Conservation (phyloP, 2,888 invertebrate genomes). For the Proisotoma minuta region DNA sequence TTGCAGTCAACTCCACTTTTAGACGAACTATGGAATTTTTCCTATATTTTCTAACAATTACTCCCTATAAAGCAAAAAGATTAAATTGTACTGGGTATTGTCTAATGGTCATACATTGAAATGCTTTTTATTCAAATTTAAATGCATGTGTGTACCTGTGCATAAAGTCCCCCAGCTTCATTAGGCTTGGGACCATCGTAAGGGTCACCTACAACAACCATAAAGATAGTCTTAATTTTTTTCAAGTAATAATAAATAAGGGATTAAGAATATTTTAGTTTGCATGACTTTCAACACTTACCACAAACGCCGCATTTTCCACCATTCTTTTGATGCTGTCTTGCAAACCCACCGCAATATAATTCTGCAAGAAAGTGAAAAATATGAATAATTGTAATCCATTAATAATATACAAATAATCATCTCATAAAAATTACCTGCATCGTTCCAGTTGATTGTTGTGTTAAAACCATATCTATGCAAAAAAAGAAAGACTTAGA, state of each 20-base stretch:
- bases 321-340: constrained; percentile 73
- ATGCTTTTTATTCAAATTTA: too few relatives aligned
- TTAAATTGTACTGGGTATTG: too few relatives aligned
- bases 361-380: too few relatives aligned
- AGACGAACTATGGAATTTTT: constrained; percentile 65
- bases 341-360: constrained; percentile 79
- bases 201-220: constrained; percentile 80
- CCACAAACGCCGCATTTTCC: constrained; percentile 62
- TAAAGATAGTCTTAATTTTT: too few relatives aligned
- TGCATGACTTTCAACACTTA: constrained; percentile 5
- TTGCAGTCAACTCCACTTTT: constrained; percentile 79
- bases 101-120: too few relatives aligned
- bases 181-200: constrained; percentile 65
- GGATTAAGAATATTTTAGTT: constrained; percentile 8
- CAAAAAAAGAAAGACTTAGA: too few relatives aligned
- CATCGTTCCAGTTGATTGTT: constrained; percentile 83
- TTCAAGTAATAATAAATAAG: too few relatives aligned
- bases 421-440: too few relatives aligned
- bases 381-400: too few relatives aligned
- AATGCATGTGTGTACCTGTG: constrained; percentile 52
- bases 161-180: constrained; percentile 78
- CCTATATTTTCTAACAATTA: constrained; percentile 73
- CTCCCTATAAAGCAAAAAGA: constrained; percentile 54
- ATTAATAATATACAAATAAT: too few relatives aligned
- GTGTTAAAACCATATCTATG: constrained; percentile 72